A percentile compares a stretch with the other conserved stretches of the same genome.
Conservation (phyloP, 2,797 vertebrate species). For the Hydrolagus colliei region DNA sequence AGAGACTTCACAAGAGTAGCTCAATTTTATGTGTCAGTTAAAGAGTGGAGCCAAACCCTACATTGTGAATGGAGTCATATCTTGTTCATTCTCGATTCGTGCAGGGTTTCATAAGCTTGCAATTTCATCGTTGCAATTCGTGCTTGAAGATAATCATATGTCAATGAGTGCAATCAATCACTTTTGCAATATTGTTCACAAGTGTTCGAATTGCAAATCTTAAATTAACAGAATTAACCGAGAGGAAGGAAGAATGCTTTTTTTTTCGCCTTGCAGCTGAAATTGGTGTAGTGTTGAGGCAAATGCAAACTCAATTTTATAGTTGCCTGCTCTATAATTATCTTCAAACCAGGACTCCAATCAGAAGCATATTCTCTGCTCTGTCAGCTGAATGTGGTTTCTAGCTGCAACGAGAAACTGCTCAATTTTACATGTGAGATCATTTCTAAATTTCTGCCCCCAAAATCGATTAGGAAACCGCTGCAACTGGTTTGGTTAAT, state of each 20-base stretch:
- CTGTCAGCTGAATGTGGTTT: conserved; percentile 14
- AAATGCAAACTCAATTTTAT: background rate
- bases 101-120: background rate
- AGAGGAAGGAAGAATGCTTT: background rate
- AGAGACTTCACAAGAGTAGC: conserved; percentile 1
- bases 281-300: background rate
- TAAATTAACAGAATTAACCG: background rate
- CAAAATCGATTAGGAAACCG: conserved; percentile 15
- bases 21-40: background rate
- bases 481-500: conserved; percentile 2
- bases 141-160: background rate
- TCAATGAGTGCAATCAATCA: background rate
- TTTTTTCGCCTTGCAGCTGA: background rate
- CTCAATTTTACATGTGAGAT: conserved; percentile 22
- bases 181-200: background rate
- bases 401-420: conserved; percentile 10
- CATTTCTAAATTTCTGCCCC: conserved; percentile 19
- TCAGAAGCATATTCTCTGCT: background rate
- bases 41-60: background rate
- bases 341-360: background rate
- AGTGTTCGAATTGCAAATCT: background rate
- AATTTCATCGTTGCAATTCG: background rate
- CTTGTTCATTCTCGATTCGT: background rate
- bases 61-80: background rate
- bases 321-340: conserved; percentile 13